A percentile compares a stretch with the other conserved stretches of the same genome.
Conservation (phyloP, 1,140 invertebrate genomes). For the Chymomyza costata region DNA sequence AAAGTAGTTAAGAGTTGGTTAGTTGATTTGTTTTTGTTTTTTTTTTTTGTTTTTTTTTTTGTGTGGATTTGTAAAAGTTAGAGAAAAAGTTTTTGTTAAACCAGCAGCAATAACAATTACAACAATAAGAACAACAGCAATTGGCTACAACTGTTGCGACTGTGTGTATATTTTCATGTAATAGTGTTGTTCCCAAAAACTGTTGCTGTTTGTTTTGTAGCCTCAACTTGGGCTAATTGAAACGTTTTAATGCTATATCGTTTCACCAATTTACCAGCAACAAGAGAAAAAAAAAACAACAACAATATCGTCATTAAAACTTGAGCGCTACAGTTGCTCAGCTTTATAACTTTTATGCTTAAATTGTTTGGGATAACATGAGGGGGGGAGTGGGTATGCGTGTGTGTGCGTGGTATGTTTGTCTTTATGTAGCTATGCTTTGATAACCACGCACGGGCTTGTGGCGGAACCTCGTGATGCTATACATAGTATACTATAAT, state of each 20-base stretch:
- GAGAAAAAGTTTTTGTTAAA: not conserved
- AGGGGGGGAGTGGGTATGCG: not conserved
- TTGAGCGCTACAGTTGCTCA: no score
- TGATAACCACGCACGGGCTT: no score
- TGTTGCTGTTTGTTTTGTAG: slow-evolving; percentile 10
- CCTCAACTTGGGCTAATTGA: slow-evolving; percentile 43
- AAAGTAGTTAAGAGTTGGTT: slow-evolving; percentile 1
- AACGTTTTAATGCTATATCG: slow-evolving; percentile 45
- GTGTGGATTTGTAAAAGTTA: no score
- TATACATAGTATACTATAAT: no score
- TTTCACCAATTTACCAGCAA: slow-evolving; percentile 33
- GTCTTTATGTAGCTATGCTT: no score
- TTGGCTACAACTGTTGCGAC: slow-evolving; percentile 17
- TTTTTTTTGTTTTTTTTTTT: no score
- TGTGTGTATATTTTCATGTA: slow-evolving; percentile 18
- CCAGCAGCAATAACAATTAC: not conserved
- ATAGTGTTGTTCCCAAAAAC: no score
- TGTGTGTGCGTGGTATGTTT: slow-evolving; percentile 2
- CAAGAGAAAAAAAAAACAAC: no score
- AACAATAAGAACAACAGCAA: not conserved
- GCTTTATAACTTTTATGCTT: slow-evolving; percentile 47
- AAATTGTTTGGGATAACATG: slow-evolving; percentile 54
- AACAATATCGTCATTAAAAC: no score
- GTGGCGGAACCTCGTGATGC: no score
- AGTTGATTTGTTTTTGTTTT: no score